Evolutionary conservation across 2,113 vertebrate genomes (phyloP).

Genomic region (Uria lomvia): DNA sequence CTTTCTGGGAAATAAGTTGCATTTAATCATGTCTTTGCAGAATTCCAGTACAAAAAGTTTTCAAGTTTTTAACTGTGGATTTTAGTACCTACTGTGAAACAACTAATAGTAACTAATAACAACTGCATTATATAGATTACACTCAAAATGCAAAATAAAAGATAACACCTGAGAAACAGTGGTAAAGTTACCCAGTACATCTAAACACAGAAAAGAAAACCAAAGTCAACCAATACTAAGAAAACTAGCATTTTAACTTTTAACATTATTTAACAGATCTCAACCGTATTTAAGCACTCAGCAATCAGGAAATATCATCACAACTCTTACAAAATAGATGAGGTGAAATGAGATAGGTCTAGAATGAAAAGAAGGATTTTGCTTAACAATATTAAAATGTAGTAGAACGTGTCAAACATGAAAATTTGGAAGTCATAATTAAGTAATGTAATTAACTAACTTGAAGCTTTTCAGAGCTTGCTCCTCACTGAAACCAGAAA

Average conservation of each 20-base stretch:
- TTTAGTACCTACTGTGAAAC: background rate
- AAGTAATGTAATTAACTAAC: background rate
- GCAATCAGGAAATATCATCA: background rate
- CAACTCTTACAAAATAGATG: background rate
- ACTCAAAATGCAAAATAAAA: constrained; percentile 13
- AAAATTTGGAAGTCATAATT: background rate
- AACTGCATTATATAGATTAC: background rate
- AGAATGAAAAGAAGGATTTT: background rate
- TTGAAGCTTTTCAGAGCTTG: background rate
- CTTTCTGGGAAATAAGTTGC: background rate
- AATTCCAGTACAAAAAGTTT: background rate
- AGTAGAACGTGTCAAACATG: background rate
- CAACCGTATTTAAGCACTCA: background rate
- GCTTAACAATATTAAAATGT: background rate
- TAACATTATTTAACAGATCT: background rate
- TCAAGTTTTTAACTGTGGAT: background rate
- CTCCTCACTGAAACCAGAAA: background rate
- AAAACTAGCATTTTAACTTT: background rate
- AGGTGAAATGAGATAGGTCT: background rate
- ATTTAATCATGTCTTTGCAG: background rate
- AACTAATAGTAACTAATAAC: background rate
- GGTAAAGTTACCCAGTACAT: background rate
- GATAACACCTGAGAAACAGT: background rate
- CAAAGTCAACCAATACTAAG: background rate
- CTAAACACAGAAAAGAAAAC: background rate